Evolutionary conservation across 2,113 vertebrate genomes (phyloP).

Genomic region (Antechinus stuartii): DNA sequence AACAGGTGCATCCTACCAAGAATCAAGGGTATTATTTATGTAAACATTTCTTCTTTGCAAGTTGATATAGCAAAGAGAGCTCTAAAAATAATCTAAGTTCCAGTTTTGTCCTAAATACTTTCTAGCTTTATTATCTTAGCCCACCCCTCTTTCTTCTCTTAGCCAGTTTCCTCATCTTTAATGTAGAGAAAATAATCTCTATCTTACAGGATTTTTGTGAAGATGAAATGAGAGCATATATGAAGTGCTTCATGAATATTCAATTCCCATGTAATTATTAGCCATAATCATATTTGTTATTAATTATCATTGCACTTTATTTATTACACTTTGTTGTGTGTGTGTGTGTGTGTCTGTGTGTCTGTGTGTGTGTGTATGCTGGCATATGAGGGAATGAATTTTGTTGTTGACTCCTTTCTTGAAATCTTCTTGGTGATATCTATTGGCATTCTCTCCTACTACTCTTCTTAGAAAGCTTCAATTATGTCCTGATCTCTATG

Average conservation of each 20-base stretch:
- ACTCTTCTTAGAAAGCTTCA: background rate
- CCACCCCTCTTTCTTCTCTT: background rate
- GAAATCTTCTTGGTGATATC: background rate
- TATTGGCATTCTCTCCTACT: background rate
- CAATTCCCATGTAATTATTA: background rate
- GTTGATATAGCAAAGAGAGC: background rate
- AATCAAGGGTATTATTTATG: background rate
- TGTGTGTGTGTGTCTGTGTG: background rate
- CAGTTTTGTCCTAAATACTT: background rate
- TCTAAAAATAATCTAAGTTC: background rate
- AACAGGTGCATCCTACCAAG: background rate
- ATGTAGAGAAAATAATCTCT: background rate
- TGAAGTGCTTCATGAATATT: background rate
- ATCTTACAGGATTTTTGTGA: background rate
- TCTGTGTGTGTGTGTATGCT: background rate
- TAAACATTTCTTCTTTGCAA: background rate
- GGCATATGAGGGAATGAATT: background rate
- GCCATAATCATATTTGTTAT: background rate
- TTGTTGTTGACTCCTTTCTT: background rate
- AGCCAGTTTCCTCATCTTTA: background rate
- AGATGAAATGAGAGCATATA: background rate
- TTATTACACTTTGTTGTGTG: background rate
- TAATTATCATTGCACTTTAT: background rate
- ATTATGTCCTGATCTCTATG: background rate
- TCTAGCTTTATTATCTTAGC: background rate